Conservation (phyloP, 2,797 vertebrate genomes). For the Karalla daura region DNA sequence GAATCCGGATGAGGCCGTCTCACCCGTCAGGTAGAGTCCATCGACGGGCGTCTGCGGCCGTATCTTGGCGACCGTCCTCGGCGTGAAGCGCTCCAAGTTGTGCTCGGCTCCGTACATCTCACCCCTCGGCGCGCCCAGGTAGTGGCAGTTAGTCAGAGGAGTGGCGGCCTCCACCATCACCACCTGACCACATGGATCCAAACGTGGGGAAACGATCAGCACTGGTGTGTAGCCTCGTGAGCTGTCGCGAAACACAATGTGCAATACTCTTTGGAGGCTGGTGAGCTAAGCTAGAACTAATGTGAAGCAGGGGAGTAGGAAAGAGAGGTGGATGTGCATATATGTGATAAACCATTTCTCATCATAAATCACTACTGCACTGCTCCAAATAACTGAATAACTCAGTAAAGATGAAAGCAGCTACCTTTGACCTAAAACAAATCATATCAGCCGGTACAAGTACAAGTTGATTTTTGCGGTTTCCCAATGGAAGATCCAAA, state of each 20-base stretch:
- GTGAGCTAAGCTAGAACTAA: no score
- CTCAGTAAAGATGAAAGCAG: no score
- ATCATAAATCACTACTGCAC: no score
- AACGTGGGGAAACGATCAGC: neutral
- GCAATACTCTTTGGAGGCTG: no score
- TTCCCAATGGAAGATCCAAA: no score
- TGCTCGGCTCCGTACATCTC: constrained; percentile 87
- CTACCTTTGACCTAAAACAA: no score
- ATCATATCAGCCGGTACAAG: no score
- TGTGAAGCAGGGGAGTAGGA: no score
- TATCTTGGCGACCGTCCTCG: constrained; percentile 75
- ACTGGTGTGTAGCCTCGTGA: neutral
- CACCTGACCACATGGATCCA: constrained; percentile 71
- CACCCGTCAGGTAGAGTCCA: constrained; percentile 88
- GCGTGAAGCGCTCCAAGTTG: constrained; percentile 81
- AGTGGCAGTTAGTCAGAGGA: constrained; percentile 85
- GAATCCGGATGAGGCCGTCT: neutral
- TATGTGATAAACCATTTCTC: no score
- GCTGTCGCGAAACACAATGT: neutral
- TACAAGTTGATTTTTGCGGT: no score
- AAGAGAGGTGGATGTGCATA: neutral
- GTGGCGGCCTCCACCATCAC: constrained; percentile 82
- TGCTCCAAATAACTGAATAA: no score
- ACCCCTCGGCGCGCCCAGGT: constrained; percentile 81
- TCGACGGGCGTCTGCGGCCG: constrained; percentile 79